Percentiles rank a stretch among this genome's conserved stretches.
phyloP scores from a whole-genome alignment of 1,140 invertebrate species.

The Zaprionus africanus region DNA sequence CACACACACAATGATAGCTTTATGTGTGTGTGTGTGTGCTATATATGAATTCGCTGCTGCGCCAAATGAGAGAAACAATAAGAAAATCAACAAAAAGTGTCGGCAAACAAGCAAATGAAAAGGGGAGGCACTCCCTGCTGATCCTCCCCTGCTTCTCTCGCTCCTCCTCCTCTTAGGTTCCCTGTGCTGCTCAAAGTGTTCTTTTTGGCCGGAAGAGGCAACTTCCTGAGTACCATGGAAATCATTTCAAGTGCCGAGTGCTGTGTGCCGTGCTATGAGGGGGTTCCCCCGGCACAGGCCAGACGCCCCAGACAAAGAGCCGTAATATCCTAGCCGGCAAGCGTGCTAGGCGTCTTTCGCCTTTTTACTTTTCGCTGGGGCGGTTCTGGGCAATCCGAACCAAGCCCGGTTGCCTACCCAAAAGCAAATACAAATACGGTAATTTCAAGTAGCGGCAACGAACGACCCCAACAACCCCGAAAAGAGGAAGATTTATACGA shows the following conservation, averaged over 20 bases:
- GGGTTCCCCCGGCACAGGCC: slow-evolving; percentile 9
- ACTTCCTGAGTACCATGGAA: slow-evolving; percentile 65
- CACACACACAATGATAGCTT: background rate
- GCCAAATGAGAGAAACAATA: slow-evolving; percentile 44
- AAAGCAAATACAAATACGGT: slow-evolving; percentile 58
- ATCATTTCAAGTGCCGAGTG: slow-evolving; percentile 50
- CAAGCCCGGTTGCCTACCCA: slow-evolving; percentile 20
- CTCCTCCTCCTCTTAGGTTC: background rate
- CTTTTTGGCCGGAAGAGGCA: slow-evolving; percentile 52
- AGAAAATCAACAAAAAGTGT: slow-evolving; percentile 57
- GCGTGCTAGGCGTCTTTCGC: slow-evolving; percentile 24
- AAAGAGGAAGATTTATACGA: slow-evolving; percentile 55
- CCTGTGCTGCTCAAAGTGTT: slow-evolving; percentile 19
- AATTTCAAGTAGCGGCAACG: slow-evolving; percentile 54
- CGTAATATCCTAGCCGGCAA: slow-evolving; percentile 19
- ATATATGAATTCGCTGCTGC: slow-evolving; percentile 25
- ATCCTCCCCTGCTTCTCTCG: background rate
- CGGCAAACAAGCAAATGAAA: slow-evolving; percentile 43
- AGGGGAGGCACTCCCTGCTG: slow-evolving; percentile 14
- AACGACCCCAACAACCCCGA: slow-evolving; percentile 49
- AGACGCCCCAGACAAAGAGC: slow-evolving; percentile 43
- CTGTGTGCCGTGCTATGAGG: background rate
- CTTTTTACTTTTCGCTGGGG: slow-evolving; percentile 23
- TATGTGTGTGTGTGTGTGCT: slow-evolving; percentile 6
- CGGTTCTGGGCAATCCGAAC: slow-evolving; percentile 31